Conservation (phyloP, 92 coral and sea anemone genomes). For the Zoanthus sansibaricus region DNA sequence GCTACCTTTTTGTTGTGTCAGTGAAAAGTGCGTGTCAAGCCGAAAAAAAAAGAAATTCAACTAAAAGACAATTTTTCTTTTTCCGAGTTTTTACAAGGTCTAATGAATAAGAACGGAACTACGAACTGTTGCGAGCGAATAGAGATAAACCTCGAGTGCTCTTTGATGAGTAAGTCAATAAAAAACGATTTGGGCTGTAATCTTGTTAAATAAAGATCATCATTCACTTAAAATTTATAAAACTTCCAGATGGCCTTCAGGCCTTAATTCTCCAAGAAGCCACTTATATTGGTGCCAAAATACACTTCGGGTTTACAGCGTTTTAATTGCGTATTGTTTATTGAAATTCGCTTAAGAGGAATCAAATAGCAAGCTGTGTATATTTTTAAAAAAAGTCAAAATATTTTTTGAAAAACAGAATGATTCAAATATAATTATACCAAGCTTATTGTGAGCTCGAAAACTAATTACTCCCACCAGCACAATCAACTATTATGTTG, state of each 20-base stretch:
- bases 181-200: constrained; percentile 10
- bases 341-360: constrained; percentile 1
- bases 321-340: background rate
- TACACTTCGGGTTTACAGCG: background rate
- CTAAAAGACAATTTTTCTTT: constrained; percentile 12
- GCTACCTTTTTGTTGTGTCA: constrained; percentile 5
- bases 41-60: background rate
- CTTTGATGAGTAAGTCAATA: constrained; percentile 30
- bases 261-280: background rate
- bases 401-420: constrained; percentile 20
- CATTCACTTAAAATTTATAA: constrained; percentile 21
- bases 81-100: constrained; percentile 26
- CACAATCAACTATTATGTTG: constrained; percentile 21
- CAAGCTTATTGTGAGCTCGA: constrained; percentile 21
- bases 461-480: constrained; percentile 11
- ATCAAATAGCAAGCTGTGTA: background rate
- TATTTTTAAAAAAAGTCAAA: background rate
- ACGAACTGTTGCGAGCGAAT: background rate
- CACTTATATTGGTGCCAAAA: background rate
- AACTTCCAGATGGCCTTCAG: constrained; percentile 10
- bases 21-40: constrained; percentile 26
- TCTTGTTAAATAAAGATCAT: constrained; percentile 33
- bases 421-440: constrained; percentile 20
- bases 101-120: constrained; percentile 34
- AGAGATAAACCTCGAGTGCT: constrained; percentile 2